Percentiles rank a stretch among this genome's conserved stretches.
Conservation (phyloP, 2,888 invertebrate species). For the Rhyacophila evoluta region DNA sequence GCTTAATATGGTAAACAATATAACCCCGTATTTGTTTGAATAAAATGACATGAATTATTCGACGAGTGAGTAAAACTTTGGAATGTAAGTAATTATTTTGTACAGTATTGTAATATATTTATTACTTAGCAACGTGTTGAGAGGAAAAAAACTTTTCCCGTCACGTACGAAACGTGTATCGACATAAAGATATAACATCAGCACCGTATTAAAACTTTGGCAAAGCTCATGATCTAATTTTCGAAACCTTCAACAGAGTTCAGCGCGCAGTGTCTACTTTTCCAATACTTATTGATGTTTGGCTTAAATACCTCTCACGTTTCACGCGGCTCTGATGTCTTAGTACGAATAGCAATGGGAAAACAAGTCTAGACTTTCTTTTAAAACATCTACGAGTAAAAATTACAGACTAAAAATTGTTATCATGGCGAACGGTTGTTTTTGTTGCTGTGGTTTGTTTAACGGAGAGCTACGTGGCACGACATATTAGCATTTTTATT, state of each 20-base stretch:
- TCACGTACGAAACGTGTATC: constrained; percentile 3
- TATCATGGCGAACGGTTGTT: not conserved
- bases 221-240: constrained; percentile 14
- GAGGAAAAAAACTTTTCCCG: not conserved
- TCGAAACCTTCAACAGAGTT: not conserved
- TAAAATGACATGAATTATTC: not conserved
- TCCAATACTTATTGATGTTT: constrained; percentile 17
- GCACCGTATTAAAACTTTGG: not conserved
- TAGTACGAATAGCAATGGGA: not conserved
- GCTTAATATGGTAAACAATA: not conserved
- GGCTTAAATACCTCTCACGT: constrained; percentile 8
- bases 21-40: not conserved
- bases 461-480: not conserved
- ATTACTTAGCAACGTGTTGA: not conserved
- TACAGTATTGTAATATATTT: not conserved
- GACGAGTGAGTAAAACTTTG: not conserved
- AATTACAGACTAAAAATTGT: not conserved
- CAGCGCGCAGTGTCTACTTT: not conserved
- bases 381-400: not conserved
- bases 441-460: not conserved
- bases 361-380: not conserved
- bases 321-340: not conserved
- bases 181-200: constrained; percentile 2
- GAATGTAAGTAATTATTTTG: not conserved
- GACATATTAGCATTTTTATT: not conserved